These are phyloP conservation scores for Aethina tumida DNA, from an alignment of 1,140 invertebrate genomes.

Conservation along the genomic window DNA sequence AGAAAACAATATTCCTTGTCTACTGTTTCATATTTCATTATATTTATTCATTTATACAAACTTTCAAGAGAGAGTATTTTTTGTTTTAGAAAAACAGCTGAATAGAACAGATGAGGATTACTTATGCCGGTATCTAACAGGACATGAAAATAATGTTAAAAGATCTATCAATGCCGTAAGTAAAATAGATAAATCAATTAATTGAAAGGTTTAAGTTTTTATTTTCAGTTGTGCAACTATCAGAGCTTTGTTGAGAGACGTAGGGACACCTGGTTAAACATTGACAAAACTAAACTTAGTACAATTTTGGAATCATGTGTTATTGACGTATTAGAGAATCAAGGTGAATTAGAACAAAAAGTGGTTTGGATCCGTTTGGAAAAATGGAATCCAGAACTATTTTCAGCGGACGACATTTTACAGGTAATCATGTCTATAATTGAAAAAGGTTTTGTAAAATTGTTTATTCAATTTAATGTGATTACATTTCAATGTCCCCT, in stretches of 20 bases:
- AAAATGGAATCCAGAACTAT: constrained; percentile 7
- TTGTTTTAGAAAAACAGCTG: constrained; percentile 7
- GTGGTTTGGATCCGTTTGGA: constrained; percentile 9
- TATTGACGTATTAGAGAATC: constrained; percentile 3
- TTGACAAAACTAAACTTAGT: constrained; percentile 3
- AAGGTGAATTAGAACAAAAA: constrained; percentile 5
- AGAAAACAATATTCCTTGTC: no score
- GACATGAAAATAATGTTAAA: constrained; percentile 1
- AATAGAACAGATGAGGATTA: constrained; percentile 5
- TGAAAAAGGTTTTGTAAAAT: neutral
- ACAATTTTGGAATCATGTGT: constrained; percentile 4
- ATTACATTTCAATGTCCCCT: no score
- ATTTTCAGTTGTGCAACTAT: constrained; percentile 6
- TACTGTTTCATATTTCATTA: no score
- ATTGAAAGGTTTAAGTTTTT: no score
- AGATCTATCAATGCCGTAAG: constrained; percentile 10
- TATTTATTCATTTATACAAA: no score
- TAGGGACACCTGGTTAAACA: constrained; percentile 2
- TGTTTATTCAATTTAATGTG: neutral
- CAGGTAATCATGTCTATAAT: neutral
- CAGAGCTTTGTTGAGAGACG: constrained; percentile 7
- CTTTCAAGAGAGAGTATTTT: no score
- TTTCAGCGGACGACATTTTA: constrained; percentile 7
- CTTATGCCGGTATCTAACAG: constrained; percentile 4
- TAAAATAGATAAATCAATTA: constrained; percentile 2